Conservation (phyloP, 2,113 vertebrate species). For the Sminthopsis crassicaudata region DNA sequence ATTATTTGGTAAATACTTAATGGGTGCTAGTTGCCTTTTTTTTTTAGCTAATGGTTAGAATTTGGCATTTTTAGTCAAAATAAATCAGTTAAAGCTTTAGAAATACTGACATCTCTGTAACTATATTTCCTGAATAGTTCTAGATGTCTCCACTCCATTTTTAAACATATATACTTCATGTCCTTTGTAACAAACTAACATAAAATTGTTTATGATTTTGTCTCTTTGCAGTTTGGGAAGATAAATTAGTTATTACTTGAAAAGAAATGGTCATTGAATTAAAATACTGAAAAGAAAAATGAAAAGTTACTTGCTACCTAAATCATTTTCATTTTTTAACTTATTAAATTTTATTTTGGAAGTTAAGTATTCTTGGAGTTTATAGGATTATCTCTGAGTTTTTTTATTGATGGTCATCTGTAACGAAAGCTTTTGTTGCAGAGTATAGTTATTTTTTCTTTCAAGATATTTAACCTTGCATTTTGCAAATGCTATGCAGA, state of each 20-base stretch:
- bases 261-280: slow-evolving; percentile 22
- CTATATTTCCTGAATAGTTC: slow-evolving; percentile 13
- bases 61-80: not conserved
- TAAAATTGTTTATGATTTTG: not conserved
- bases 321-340: not conserved
- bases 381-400: slow-evolving; percentile 22
- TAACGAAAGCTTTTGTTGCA: slow-evolving; percentile 50
- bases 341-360: slow-evolving; percentile 33
- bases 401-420: not conserved
- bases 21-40: not conserved
- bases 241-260: not conserved
- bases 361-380: not conserved
- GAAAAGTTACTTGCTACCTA: slow-evolving; percentile 18
- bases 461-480: slow-evolving; percentile 63
- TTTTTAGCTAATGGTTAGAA: slow-evolving; percentile 24
- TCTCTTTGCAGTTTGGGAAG: not conserved
- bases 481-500: slow-evolving; percentile 70
- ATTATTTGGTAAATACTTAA: slow-evolving; percentile 22
- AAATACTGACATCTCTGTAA: slow-evolving; percentile 26
- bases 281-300: not conserved
- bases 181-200: slow-evolving; percentile 39
- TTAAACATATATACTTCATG: not conserved
- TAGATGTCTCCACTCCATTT: not conserved
- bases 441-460: slow-evolving; percentile 69
- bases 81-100: not conserved